Evolutionary conservation across 2,797 vertebrate genomes (phyloP).

Genomic region (Tokudaia muenninki): DNA sequence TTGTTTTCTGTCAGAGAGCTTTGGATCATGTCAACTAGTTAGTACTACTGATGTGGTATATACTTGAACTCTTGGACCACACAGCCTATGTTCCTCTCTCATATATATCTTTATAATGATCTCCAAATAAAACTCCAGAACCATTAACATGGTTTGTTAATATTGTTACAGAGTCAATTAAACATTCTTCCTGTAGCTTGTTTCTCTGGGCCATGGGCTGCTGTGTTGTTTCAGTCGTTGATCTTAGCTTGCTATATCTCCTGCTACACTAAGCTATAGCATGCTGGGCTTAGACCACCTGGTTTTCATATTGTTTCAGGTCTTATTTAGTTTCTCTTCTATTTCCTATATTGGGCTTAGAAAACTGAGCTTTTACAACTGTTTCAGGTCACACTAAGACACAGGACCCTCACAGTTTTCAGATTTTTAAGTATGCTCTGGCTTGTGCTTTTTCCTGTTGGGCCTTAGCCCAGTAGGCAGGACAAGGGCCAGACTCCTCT

Average conservation of each 20-base stretch:
- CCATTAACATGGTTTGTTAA: background rate
- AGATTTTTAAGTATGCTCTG: background rate
- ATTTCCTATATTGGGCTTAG: background rate
- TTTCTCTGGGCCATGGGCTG: background rate
- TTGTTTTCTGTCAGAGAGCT: background rate
- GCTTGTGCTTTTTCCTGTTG: background rate
- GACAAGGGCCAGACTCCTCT: accelerated
- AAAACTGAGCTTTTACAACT: background rate
- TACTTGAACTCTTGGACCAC: background rate
- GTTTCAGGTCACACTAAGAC: background rate
- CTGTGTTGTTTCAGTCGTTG: background rate
- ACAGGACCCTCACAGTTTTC: background rate
- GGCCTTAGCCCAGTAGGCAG: background rate
- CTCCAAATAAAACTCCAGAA: background rate
- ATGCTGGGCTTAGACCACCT: background rate
- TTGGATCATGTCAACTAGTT: background rate
- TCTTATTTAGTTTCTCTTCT: background rate
- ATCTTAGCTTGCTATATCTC: background rate
- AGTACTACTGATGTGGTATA: background rate
- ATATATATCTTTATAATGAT: background rate
- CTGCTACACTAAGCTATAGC: background rate
- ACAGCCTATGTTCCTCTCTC: background rate
- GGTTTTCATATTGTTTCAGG: background rate
- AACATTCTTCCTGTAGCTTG: background rate
- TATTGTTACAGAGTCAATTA: background rate